Percentiles rank a stretch among this genome's conserved stretches.
Evolutionary conservation across 2,888 invertebrate species (phyloP).

Genomic region (Clitarchus hookeri): DNA sequence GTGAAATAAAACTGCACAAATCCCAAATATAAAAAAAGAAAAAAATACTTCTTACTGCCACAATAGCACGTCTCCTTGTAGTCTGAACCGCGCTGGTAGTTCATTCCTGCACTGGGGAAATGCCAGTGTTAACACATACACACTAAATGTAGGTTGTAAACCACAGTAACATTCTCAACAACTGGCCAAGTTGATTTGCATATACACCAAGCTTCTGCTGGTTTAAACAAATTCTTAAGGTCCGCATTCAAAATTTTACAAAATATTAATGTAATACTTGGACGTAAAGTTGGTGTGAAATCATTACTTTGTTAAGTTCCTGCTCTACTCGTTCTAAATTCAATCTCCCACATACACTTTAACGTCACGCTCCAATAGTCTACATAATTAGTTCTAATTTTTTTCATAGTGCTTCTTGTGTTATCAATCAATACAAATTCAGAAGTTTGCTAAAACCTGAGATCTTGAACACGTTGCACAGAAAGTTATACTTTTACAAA

Average conservation of each 20-base stretch:
- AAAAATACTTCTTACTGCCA: too few relatives aligned
- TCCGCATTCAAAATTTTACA: not conserved
- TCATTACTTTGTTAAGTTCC: not conserved
- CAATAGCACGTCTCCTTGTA: too few relatives aligned
- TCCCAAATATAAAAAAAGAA: too few relatives aligned
- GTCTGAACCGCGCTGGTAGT: too few relatives aligned
- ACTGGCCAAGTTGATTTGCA: not conserved
- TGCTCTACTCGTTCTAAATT: not conserved
- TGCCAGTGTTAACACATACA: not conserved
- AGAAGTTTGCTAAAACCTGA: not conserved
- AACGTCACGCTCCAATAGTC: not conserved
- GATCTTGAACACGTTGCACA: slow-evolving; percentile 8
- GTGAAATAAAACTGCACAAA: too few relatives aligned
- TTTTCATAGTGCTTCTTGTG: slow-evolving; percentile 7
- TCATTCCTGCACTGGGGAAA: too few relatives aligned
- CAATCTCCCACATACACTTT: not conserved
- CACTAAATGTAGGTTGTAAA: not conserved
- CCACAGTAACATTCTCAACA: not conserved
- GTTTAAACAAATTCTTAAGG: not conserved
- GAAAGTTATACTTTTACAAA: slow-evolving; percentile 10
- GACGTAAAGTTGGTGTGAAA: not conserved
- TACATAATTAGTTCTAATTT: not conserved
- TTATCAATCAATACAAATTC: not conserved
- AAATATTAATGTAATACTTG: not conserved
- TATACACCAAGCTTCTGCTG: not conserved